Conservation (phyloP, 2,113 vertebrate species). For the Synchiropus splendidus region DNA sequence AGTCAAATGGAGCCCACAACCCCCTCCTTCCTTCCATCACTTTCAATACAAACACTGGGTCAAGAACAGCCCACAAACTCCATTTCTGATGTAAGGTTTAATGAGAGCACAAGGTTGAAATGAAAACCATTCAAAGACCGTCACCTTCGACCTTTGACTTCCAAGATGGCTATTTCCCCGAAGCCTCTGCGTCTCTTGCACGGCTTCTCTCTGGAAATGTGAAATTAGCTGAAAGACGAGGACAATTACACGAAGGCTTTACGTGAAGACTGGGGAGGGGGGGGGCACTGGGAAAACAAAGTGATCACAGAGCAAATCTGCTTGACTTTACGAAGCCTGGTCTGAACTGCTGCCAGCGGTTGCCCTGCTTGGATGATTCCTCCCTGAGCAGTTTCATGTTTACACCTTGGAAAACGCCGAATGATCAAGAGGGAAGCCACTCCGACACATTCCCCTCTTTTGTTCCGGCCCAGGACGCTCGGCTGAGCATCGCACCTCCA, state of each 20-base stretch:
- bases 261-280: slow-evolving; percentile 29
- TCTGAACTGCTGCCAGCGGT: slow-evolving; percentile 59
- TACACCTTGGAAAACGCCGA: slow-evolving; percentile 51
- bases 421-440: slow-evolving; percentile 46
- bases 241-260: slow-evolving; percentile 56
- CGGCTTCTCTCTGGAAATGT: slow-evolving; percentile 47
- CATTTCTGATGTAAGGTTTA: too few species aligned
- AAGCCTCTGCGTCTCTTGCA: slow-evolving; percentile 3
- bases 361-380: slow-evolving; percentile 33
- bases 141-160: too few species aligned
- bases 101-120: too few species aligned
- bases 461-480: slow-evolving; percentile 48
- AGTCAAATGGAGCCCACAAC: too few species aligned
- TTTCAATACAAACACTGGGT: too few species aligned
- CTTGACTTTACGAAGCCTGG: slow-evolving; percentile 61
- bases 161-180: too few species aligned
- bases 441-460: slow-evolving; percentile 29
- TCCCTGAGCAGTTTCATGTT: slow-evolving; percentile 52
- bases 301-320: slow-evolving; percentile 61
- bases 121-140: too few species aligned
- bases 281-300: slow-evolving; percentile 64
- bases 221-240: slow-evolving; percentile 65
- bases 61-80: too few species aligned
- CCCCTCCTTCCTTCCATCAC: too few species aligned
- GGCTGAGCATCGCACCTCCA: slow-evolving; percentile 51